phyloP scores from a whole-genome alignment of 2,888 invertebrate species.

The Lumbricus terrestris region DNA sequence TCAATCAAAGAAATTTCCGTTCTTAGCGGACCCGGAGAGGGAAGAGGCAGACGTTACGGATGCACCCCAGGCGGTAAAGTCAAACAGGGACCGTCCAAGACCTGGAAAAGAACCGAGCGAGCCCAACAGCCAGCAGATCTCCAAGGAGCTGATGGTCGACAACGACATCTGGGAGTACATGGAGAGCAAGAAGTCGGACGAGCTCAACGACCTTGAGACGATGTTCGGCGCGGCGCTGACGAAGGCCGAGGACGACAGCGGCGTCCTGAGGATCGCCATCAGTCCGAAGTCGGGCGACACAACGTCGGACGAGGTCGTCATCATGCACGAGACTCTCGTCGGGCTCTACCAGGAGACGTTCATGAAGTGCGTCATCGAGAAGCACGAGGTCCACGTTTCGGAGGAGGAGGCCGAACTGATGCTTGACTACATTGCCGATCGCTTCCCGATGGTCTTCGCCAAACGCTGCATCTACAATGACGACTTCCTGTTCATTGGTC shows the following conservation, averaged over 20 bases:
- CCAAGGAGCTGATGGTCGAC: neutral
- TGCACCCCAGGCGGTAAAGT: neutral
- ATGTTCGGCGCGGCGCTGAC: neutral
- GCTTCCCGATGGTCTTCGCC: neutral
- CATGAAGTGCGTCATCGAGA: slow-evolving; percentile 8
- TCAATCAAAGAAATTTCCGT: neutral
- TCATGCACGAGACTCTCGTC: slow-evolving; percentile 4
- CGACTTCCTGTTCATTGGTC: slow-evolving; percentile 6
- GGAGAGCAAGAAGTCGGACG: neutral
- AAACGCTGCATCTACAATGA: neutral
- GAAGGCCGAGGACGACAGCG: slow-evolving; percentile 4
- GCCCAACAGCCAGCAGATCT: neutral
- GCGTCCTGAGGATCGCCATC: neutral
- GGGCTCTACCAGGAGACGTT: neutral
- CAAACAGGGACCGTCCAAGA: neutral
- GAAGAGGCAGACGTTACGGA: neutral
- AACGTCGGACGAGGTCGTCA: neutral
- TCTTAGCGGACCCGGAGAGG: neutral
- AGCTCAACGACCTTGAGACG: neutral
- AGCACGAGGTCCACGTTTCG: neutral
- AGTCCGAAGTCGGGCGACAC: neutral
- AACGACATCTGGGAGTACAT: neutral
- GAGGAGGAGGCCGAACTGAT: neutral
- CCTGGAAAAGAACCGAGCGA: neutral
- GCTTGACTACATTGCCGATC: neutral